phyloP scores from a whole-genome alignment of 2,888 invertebrate species.

The Leptura quadrifasciata region DNA sequence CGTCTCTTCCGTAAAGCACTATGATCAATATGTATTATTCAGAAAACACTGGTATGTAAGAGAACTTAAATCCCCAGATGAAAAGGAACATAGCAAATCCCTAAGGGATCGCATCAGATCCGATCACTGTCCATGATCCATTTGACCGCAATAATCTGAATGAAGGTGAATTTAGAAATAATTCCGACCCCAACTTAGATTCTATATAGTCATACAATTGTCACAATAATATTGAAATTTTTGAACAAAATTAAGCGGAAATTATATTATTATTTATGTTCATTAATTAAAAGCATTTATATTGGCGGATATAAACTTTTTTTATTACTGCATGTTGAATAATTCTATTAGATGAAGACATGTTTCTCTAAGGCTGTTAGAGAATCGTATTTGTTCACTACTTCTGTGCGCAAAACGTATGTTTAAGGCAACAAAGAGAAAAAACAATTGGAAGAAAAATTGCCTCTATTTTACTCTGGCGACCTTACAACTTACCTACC shows the following conservation, averaged over 20 bases:
- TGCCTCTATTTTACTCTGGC: no score
- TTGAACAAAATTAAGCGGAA: background rate
- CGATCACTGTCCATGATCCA: conserved; percentile 7
- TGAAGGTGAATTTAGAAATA: conserved; percentile 7
- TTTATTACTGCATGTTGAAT: no score
- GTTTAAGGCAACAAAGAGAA: no score
- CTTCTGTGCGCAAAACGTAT: no score
- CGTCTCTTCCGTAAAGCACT: background rate
- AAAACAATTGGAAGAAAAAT: no score
- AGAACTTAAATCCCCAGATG: conserved; percentile 3
- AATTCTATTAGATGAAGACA: no score
- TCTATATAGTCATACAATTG: background rate
- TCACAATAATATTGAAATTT: background rate
- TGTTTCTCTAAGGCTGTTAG: no score
- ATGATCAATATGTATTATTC: conserved; percentile 7
- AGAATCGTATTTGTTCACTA: no score
- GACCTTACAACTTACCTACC: no score
- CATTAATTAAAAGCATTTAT: no score
- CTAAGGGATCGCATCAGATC: background rate
- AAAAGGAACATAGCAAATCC: background rate
- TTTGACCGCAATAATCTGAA: conserved; percentile 7
- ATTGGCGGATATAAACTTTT: no score
- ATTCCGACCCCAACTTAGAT: background rate
- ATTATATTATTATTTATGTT: no score
- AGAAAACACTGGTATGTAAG: conserved; percentile 7